A percentile compares a stretch with the other conserved stretches of the same genome.
These are phyloP conservation scores for Neopelma chrysocephalum DNA, from an alignment of 2,797 vertebrate genomes.

Conservation along the genomic window DNA sequence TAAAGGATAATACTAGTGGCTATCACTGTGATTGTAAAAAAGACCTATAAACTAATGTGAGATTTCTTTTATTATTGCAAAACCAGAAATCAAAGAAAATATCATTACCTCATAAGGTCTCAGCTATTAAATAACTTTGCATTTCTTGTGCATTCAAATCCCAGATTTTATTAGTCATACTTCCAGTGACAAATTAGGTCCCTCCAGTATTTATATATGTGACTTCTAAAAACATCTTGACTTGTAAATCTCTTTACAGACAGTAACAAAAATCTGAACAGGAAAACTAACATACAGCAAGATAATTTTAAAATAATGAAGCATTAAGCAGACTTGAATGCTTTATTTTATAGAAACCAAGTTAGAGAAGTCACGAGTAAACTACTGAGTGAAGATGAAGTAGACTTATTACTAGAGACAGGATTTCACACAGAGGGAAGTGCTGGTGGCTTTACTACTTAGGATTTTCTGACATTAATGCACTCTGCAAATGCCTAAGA, in stretches of 20 bases:
- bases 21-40: not conserved
- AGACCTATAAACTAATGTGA: not conserved
- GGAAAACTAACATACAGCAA: not conserved
- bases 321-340: not conserved
- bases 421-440: not conserved
- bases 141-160: not conserved
- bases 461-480: not conserved
- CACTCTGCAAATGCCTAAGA: not conserved
- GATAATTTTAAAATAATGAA: not conserved
- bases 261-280: not conserved
- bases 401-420: not conserved
- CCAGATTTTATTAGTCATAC: not conserved
- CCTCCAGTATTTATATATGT: not conserved
- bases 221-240: not conserved
- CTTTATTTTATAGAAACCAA: not conserved
- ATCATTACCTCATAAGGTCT: not conserved
- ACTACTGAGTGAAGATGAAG: not conserved
- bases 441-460: not conserved
- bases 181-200: not conserved
- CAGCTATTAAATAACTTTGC: not conserved
- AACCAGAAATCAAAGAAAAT: not conserved
- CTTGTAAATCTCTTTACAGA: not conserved
- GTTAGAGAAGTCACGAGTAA: not conserved
- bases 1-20: slow-evolving; percentile 24
- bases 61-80: not conserved